A percentile compares a stretch with the other conserved stretches of the same genome.
Conservation (phyloP, 2,797 vertebrate species). For the Diplodus sargus region DNA sequence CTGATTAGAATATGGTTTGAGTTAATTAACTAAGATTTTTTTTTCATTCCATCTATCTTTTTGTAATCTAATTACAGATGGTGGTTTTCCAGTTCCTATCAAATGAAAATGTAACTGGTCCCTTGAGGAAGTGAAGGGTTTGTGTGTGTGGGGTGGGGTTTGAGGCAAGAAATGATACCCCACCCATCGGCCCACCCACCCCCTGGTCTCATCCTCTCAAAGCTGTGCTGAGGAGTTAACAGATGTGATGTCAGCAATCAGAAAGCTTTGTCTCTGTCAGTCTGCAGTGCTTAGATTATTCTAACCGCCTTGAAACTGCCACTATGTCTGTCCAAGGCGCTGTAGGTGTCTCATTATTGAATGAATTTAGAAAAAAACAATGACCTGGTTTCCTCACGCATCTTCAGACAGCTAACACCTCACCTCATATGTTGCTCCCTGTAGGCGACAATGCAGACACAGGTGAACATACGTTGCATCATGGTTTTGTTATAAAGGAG, state of each 20-base stretch:
- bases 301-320: constrained; percentile 21
- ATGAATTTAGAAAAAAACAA: not conserved
- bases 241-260: constrained; percentile 70
- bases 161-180: constrained; percentile 38
- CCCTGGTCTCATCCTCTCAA: constrained; percentile 58
- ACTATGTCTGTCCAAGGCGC: constrained; percentile 21
- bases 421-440: constrained; percentile 4
- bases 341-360: constrained; percentile 6
- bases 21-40: constrained; percentile 78
- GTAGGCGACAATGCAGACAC: constrained; percentile 12
- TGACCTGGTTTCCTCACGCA: constrained; percentile 26
- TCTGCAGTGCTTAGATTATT: constrained; percentile 18
- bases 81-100: constrained; percentile 80
- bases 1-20: constrained; percentile 84
- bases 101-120: constrained; percentile 78
- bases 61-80: constrained; percentile 83
- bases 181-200: constrained; percentile 50
- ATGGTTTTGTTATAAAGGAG: constrained; percentile 22
- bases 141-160: not conserved
- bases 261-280: constrained; percentile 55
- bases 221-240: constrained; percentile 58
- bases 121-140: constrained; percentile 43
- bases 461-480: constrained; percentile 20
- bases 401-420: constrained; percentile 19
- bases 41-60: constrained; percentile 68